Conservation (phyloP, 1,140 invertebrate species). For the Ephestia elutella region DNA sequence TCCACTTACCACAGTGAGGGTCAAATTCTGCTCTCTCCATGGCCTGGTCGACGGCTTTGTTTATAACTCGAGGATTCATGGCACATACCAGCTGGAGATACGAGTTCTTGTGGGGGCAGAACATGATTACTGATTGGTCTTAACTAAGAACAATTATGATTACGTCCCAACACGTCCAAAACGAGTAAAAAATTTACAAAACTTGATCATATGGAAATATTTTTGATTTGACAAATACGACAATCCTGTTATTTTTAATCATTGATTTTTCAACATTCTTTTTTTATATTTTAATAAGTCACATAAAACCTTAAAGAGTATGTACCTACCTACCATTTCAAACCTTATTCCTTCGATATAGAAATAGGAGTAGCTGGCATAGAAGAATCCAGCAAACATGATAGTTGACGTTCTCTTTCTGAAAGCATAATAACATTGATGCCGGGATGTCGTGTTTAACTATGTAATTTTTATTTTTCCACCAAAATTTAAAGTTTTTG, state of each 20-base stretch:
- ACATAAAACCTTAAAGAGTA: too few species aligned
- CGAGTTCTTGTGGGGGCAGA: slow-evolving; percentile 57
- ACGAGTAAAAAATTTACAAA: slow-evolving; percentile 11
- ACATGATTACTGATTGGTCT: slow-evolving; percentile 35
- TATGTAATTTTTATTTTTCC: slow-evolving; percentile 14
- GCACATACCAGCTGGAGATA: slow-evolving; percentile 55
- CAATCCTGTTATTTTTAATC: not conserved
- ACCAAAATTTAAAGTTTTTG: slow-evolving; percentile 7
- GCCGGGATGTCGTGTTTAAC: not conserved
- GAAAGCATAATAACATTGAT: not conserved
- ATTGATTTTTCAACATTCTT: too few species aligned
- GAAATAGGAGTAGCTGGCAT: not conserved
- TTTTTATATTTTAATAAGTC: too few species aligned
- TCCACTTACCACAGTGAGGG: slow-evolving; percentile 39
- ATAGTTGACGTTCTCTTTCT: not conserved
- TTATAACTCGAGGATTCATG: slow-evolving; percentile 51
- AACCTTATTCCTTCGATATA: not conserved
- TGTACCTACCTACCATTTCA: too few species aligned
- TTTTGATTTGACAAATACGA: slow-evolving; percentile 5
- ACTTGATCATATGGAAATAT: slow-evolving; percentile 16
- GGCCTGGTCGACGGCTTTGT: slow-evolving; percentile 56
- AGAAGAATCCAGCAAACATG: not conserved
- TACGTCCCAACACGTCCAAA: not conserved
- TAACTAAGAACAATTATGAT: not conserved
- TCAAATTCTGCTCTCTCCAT: slow-evolving; percentile 41